These are phyloP conservation scores for Pelobates fuscus DNA, from an alignment of 2,113 vertebrate species.

Conservation along the genomic window DNA sequence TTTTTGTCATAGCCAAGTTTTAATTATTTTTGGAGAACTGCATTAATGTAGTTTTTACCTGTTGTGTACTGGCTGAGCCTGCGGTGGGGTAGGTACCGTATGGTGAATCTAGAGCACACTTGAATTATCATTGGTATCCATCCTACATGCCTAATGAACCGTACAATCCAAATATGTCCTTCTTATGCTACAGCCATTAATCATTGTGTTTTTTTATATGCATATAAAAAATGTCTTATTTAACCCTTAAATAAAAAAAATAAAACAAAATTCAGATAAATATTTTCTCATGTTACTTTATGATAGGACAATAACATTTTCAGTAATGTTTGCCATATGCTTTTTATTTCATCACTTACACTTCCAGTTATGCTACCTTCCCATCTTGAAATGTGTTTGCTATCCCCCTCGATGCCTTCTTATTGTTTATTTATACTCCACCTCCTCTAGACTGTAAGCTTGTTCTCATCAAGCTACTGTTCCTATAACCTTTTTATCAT, in stretches of 20 bases:
- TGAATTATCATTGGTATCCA: constrained; percentile 23
- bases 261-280: no score
- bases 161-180: constrained; percentile 44
- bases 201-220: constrained; percentile 37
- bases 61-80: neutral
- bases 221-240: constrained; percentile 19
- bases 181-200: constrained; percentile 47
- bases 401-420: no score
- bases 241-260: constrained; percentile 31
- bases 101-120: constrained; percentile 23
- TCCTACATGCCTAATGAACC: constrained; percentile 45
- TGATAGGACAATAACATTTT: no score
- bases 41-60: constrained; percentile 18
- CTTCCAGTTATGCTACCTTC: no score
- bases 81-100: constrained; percentile 18
- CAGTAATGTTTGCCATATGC: no score
- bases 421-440: no score
- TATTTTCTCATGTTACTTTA: no score
- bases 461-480: no score
- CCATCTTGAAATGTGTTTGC: no score
- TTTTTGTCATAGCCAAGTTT: constrained; percentile 9
- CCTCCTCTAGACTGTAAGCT: no score
- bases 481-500: no score
- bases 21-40: constrained; percentile 13
- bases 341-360: no score